Evolutionary conservation across 2,113 vertebrate genomes (phyloP).

Genomic region (Serilophus lunatus): DNA sequence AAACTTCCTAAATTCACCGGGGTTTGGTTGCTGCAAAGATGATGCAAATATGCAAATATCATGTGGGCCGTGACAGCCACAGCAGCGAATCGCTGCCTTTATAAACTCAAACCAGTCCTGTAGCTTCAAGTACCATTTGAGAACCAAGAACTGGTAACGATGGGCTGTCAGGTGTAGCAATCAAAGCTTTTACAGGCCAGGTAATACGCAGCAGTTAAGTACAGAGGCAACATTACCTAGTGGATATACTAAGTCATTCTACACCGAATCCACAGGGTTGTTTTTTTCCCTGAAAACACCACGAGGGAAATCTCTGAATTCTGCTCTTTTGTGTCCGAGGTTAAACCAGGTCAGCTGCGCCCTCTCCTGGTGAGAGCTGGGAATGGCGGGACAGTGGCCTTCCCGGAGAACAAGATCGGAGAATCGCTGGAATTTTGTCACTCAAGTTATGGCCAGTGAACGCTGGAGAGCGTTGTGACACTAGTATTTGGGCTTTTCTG

Average conservation of each 20-base stretch:
- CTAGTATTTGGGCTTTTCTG: neutral
- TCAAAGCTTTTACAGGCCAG: neutral
- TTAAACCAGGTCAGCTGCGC: neutral
- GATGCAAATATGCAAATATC: neutral
- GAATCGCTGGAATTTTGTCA: neutral
- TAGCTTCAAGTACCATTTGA: neutral
- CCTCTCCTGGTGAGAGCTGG: neutral
- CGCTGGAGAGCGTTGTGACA: neutral
- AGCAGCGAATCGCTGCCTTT: neutral
- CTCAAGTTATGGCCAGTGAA: rapidly evolving
- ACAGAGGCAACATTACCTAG: neutral
- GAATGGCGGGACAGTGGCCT: neutral
- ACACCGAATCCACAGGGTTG: neutral
- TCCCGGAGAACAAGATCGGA: rapidly evolving
- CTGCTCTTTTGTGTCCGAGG: neutral
- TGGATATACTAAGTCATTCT: neutral
- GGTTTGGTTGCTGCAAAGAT: neutral
- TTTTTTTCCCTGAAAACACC: neutral
- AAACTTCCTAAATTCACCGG: neutral
- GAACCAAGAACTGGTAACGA: neutral
- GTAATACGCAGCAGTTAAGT: neutral
- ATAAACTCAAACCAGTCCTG: neutral
- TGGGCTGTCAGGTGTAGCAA: neutral
- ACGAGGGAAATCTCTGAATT: rapidly evolving
- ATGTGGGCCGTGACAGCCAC: neutral